Evolutionary conservation across 2,113 vertebrate species (phyloP).

Genomic region (Bambusicola thoracicus): DNA sequence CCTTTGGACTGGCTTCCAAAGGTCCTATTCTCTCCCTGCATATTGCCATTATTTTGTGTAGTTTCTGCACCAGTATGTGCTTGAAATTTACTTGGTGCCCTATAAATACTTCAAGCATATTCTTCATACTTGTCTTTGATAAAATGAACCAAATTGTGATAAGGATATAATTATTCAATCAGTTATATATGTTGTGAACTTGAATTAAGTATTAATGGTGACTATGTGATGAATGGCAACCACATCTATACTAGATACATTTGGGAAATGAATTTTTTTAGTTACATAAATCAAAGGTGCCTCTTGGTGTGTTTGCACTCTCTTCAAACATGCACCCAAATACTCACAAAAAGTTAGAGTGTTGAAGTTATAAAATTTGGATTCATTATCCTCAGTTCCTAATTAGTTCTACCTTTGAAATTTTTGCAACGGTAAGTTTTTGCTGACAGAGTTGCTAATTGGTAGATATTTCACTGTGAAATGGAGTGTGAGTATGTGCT

Average conservation of each 20-base stretch:
- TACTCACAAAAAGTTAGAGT: neutral
- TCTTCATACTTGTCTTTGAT: neutral
- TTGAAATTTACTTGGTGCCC: neutral
- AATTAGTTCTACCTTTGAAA: slow-evolving; percentile 18
- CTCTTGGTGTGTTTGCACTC: rapidly evolving
- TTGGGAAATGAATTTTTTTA: neutral
- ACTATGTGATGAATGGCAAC: neutral
- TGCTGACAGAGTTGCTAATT: slow-evolving; percentile 5
- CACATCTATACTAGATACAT: neutral
- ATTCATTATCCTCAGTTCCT: neutral
- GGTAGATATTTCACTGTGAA: slow-evolving; percentile 28
- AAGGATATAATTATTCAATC: neutral
- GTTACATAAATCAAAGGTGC: neutral
- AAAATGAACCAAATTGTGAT: neutral
- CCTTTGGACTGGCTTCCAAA: neutral
- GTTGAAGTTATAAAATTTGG: neutral
- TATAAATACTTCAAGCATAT: neutral
- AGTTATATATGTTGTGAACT: neutral
- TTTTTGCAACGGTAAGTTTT: neutral
- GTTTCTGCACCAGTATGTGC: rapidly evolving
- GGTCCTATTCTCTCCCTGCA: neutral
- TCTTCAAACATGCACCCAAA: neutral
- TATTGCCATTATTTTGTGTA: neutral
- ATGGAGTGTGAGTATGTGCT: neutral
- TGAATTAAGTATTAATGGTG: neutral